Conservation (phyloP, 1,140 invertebrate genomes). For the Calycopis cecrops region DNA sequence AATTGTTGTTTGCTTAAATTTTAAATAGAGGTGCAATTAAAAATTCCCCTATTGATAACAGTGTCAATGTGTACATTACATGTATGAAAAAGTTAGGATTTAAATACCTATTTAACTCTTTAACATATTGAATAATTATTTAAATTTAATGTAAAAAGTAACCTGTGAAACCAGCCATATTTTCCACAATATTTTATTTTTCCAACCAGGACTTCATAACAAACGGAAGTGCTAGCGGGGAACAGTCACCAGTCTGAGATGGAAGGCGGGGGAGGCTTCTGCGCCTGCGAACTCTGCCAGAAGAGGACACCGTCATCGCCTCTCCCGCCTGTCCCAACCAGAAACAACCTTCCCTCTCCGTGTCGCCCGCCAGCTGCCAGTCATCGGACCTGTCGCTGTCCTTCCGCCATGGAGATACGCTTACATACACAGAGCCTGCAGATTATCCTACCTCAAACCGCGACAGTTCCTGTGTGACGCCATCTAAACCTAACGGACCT, state of each 20-base stretch:
- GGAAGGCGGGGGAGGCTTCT: slow-evolving; percentile 61
- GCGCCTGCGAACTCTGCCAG: slow-evolving; percentile 60
- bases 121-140: no score
- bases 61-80: no score
- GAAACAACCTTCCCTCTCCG: background rate
- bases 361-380: background rate
- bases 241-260: slow-evolving; percentile 65
- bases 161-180: no score
- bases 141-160: no score
- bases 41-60: no score
- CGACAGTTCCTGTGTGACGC: slow-evolving; percentile 18
- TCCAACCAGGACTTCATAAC: slow-evolving; percentile 57
- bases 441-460: slow-evolving; percentile 22
- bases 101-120: no score
- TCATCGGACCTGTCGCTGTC: background rate
- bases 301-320: slow-evolving; percentile 55
- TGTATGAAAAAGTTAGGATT: no score
- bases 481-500: slow-evolving; percentile 10
- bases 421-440: background rate
- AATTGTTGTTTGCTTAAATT: no score
- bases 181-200: background rate
- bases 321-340: slow-evolving; percentile 41
- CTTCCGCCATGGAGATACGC: no score
- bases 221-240: slow-evolving; percentile 58
- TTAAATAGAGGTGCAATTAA: no score